Conservation (phyloP, 2,888 invertebrate genomes). For the Drosophila algonquin region DNA sequence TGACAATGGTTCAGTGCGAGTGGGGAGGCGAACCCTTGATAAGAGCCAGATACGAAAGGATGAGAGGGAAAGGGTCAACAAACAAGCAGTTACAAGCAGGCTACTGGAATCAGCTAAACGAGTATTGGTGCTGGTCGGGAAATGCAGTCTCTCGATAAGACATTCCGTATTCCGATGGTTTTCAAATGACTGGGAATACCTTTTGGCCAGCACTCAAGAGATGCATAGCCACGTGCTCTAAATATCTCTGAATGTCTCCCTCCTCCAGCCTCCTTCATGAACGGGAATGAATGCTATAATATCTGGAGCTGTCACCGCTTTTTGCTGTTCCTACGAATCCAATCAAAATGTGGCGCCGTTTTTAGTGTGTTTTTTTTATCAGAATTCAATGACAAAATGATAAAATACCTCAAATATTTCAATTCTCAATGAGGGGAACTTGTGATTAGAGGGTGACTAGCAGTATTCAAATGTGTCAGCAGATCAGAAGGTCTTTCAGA, state of each 20-base stretch:
- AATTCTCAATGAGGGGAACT: no score
- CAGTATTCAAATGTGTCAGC: slow-evolving; percentile 1
- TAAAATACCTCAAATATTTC: not conserved
- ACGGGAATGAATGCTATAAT: slow-evolving; percentile 18
- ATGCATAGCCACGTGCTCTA: slow-evolving; percentile 23
- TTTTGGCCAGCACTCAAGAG: slow-evolving; percentile 2
- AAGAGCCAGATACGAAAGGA: not conserved
- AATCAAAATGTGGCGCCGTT: slow-evolving; percentile 5
- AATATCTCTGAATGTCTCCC: slow-evolving; percentile 1
- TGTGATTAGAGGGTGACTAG: not conserved
- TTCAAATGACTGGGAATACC: slow-evolving; percentile 10
- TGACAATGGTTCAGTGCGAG: no score
- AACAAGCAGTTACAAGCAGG: not conserved
- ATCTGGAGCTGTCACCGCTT: slow-evolving; percentile 3
- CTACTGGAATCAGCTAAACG: slow-evolving; percentile 9
- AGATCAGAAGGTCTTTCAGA: not conserved
- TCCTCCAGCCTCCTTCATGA: not conserved
- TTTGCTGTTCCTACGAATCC: slow-evolving; percentile 9
- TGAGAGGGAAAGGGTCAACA: slow-evolving; percentile 4
- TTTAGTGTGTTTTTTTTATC: slow-evolving; percentile 13
- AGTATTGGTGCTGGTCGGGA: no score
- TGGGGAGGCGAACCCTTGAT: no score
- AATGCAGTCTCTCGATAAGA: not conserved
- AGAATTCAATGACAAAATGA: slow-evolving; percentile 9
- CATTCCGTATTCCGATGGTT: slow-evolving; percentile 18